These are phyloP conservation scores for Cylindroiulus punctatus DNA, from an alignment of 2,888 invertebrate genomes.

Conservation along the genomic window DNA sequence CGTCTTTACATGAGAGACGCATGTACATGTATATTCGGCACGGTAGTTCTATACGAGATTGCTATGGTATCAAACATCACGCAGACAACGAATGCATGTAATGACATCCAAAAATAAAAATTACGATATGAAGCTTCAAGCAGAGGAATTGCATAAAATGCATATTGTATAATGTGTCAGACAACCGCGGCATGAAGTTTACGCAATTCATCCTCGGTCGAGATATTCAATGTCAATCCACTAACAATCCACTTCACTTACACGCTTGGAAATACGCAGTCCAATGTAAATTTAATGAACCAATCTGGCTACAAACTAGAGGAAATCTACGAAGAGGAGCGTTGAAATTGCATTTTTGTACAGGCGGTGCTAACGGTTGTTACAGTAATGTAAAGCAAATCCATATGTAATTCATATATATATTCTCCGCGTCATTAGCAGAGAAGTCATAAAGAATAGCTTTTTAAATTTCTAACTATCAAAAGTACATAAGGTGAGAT, in stretches of 20 bases:
- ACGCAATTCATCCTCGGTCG: not conserved
- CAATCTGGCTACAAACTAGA: not conserved
- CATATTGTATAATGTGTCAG: not conserved
- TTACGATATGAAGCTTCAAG: not conserved
- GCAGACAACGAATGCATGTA: not conserved
- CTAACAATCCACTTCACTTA: not conserved
- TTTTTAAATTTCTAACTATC: not conserved
- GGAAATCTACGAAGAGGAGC: not conserved
- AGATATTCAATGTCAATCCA: not conserved
- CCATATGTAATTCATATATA: not conserved
- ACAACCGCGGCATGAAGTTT: not conserved
- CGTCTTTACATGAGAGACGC: too few species aligned
- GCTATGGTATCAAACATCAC: not conserved
- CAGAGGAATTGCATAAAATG: not conserved
- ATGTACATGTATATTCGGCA: not conserved
- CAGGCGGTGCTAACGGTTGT: not conserved
- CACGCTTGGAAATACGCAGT: not conserved
- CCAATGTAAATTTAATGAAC: slow-evolving; percentile 17
- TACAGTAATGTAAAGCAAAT: not conserved
- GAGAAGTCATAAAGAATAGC: not conserved
- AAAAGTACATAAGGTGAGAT: not conserved
- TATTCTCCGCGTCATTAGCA: not conserved
- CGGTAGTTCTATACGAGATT: not conserved
- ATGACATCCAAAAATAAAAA: not conserved
- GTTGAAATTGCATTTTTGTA: not conserved